These are phyloP conservation scores for Toxostoma redivivum DNA, from an alignment of 2,113 vertebrate genomes.

Conservation along the genomic window DNA sequence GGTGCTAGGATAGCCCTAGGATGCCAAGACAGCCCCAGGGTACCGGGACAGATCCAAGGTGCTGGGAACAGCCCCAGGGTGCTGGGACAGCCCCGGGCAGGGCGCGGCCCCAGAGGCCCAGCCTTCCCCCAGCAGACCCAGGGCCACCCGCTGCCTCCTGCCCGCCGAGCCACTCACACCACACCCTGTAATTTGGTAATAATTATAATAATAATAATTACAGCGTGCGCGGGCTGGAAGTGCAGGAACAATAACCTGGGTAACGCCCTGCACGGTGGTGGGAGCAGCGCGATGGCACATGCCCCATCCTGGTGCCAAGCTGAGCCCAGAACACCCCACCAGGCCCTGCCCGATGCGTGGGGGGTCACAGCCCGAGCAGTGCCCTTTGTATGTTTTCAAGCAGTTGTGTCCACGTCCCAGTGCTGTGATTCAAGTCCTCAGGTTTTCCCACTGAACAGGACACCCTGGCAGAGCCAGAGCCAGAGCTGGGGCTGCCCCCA, in stretches of 20 bases:
- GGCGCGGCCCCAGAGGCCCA: background rate
- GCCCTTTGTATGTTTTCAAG: accelerated
- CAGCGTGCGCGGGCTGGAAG: background rate
- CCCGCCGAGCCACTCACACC: background rate
- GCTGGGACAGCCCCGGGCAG: background rate
- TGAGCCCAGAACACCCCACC: background rate
- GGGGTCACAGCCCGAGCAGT: accelerated
- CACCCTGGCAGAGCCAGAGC: background rate
- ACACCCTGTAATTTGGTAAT: constrained; percentile 1
- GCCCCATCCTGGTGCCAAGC: background rate
- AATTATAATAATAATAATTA: background rate
- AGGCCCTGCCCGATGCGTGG: accelerated
- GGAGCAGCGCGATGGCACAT: background rate
- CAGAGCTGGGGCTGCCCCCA: background rate
- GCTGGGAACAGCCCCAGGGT: background rate
- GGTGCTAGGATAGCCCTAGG: background rate
- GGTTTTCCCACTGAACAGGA: background rate
- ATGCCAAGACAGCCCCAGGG: background rate
- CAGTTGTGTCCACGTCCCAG: accelerated
- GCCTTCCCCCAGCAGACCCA: background rate
- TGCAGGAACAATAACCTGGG: background rate
- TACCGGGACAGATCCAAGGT: background rate
- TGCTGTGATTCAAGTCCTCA: background rate
- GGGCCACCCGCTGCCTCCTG: background rate
- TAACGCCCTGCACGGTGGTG: background rate